Base-by-base conservation (phyloP, 2,797 vertebrate species). In the Numenius phaeopus region DNA sequence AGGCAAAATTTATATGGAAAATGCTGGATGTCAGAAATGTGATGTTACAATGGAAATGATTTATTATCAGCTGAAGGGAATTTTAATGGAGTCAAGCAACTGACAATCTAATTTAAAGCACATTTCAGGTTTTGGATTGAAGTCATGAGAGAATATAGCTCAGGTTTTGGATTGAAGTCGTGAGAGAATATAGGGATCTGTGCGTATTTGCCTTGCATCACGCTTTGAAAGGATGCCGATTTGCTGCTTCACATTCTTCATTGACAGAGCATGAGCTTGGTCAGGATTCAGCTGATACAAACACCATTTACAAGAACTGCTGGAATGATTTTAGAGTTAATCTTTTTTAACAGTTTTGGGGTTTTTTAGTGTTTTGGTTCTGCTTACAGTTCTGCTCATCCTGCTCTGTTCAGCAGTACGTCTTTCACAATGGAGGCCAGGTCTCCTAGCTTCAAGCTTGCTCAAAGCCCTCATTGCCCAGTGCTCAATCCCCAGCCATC, bases 21-120 rank as follows among this genome's bases (percentile, higher is more conserved):
- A 86, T 9, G 32, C 64, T 75, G 64, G 52, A 52, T 92, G 66
- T 91, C 73, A 84, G 88, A 95, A 81, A 76, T 73, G 83, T 59
- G 55, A 0, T 93, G 90, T 90, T 95, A n/a, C 78, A 80, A 87
- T 79, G 62, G 86, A 95, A 96, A 90, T 90, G 11, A 87, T 95
- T 65, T 90, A 62, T 94, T 92, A 76, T 87, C 54, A 82, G n/a
- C 78, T 77, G 44, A 95, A 94, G n/a, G 78, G 52, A 85, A 85
- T 61, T 90, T 87, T 37, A 84, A 77, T 77, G 70, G 30, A 88
- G 37, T 66, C 39, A 79, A 46, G 64, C 30, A 90, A 59, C 57
- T 72, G 39, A 37, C 83, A 69, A 5, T 87, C 54, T 80, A 61
- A 92, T 87, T 65, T 69, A 83, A 93, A 50, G 58, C 58, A 59